Percentiles rank a stretch among this genome's conserved stretches.
Conservation (phyloP, 2,113 vertebrate species). For the Tiliqua scincoides region DNA sequence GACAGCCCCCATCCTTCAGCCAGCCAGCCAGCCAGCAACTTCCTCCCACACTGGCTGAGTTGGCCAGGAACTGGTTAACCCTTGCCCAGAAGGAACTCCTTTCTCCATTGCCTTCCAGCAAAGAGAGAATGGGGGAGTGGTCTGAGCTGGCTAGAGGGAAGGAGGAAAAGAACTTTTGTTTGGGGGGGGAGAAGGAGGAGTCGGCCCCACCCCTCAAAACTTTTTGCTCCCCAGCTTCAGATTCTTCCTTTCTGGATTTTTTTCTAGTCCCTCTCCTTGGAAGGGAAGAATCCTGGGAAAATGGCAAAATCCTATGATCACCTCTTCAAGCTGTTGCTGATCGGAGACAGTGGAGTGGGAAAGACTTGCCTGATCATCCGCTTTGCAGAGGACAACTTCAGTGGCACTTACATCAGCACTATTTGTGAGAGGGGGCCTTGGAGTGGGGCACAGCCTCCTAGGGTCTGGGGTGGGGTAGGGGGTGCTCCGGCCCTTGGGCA, state of each 20-base stretch:
- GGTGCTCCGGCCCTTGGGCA: too few species aligned
- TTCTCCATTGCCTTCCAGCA: not conserved
- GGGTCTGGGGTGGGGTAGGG: not conserved
- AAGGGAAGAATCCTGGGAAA: constrained; percentile 77
- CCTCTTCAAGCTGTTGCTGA: constrained; percentile 95
- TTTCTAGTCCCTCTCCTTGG: not conserved
- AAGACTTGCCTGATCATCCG: constrained; percentile 95
- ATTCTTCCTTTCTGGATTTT: not conserved
- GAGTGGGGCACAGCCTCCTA: too few species aligned
- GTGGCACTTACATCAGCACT: constrained; percentile 94
- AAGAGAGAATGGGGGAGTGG: not conserved
- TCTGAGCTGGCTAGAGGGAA: not conserved
- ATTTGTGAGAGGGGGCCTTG: constrained; percentile 80
- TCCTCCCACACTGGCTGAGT: not conserved
- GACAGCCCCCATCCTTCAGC: not conserved
- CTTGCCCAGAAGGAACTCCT: not conserved
- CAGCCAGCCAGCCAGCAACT: not conserved
- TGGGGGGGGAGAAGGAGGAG: not conserved
- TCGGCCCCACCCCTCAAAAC: not conserved
- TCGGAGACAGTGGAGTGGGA: constrained; percentile 94
- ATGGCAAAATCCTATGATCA: constrained; percentile 98
- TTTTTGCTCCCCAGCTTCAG: not conserved
- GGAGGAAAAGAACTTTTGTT: not conserved
- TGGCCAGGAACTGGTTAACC: not conserved
- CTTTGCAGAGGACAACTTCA: constrained; percentile 94